Percentiles rank a stretch among this genome's conserved stretches.
These are phyloP conservation scores for Neodiprion fabricii DNA, from an alignment of 1,140 invertebrate species.

Conservation along the genomic window DNA sequence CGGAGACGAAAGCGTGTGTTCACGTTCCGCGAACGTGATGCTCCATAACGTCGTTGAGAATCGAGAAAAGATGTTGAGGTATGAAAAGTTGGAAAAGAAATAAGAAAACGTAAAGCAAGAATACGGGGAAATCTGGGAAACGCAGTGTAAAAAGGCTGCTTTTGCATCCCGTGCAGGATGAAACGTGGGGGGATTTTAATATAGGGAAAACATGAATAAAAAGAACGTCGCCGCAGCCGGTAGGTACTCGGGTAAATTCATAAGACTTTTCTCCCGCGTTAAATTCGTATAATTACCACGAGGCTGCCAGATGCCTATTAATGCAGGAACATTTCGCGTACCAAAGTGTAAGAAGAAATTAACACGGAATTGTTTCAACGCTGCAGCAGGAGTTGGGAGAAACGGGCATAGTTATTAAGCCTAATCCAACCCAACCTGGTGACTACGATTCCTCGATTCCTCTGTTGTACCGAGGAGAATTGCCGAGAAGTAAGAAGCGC, in stretches of 20 bases:
- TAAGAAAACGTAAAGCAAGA: background rate
- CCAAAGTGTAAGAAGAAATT: conserved; percentile 5
- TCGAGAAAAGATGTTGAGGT: background rate
- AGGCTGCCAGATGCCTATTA: background rate
- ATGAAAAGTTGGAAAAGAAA: background rate
- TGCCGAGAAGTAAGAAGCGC: background rate
- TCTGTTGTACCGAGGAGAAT: background rate
- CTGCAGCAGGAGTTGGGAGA: background rate
- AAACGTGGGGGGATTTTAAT: too few relatives aligned
- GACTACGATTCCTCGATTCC: too few relatives aligned
- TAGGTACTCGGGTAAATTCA: background rate
- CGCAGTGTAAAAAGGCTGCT: too few relatives aligned
- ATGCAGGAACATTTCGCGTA: background rate
- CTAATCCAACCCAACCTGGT: background rate
- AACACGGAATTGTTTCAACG: background rate
- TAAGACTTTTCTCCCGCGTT: background rate
- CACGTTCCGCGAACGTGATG: background rate
- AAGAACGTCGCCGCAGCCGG: too few relatives aligned
- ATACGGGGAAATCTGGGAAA: background rate
- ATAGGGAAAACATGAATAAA: background rate
- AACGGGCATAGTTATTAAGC: background rate
- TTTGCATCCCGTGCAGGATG: too few relatives aligned
- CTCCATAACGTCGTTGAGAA: background rate
- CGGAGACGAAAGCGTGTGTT: too few relatives aligned
- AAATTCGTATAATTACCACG: background rate